Percentiles rank a stretch among this genome's conserved stretches.
Conservation (phyloP, 23 tunicate genomes). For the Styela clava region DNA sequence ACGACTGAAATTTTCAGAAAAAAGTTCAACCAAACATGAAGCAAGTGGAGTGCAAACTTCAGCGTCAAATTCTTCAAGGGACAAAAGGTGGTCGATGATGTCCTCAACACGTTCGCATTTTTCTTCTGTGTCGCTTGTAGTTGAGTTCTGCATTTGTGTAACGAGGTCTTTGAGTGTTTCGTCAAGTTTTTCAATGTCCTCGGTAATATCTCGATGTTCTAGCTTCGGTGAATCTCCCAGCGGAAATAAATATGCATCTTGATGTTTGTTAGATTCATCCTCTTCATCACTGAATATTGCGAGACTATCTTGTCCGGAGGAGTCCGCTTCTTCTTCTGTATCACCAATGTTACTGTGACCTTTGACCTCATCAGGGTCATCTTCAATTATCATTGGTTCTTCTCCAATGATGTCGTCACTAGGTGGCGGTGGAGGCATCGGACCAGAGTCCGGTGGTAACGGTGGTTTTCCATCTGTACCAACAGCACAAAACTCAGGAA, state of each 20-base stretch:
- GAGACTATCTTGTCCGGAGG: slow-evolving; percentile 32
- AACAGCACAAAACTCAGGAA: slow-evolving; percentile 59
- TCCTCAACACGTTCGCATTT: slow-evolving; percentile 87
- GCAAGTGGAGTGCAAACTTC: slow-evolving; percentile 69
- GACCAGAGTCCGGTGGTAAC: slow-evolving; percentile 26
- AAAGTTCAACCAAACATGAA: slow-evolving; percentile 57
- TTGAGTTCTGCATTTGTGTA: slow-evolving; percentile 57
- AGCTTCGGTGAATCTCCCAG: slow-evolving; percentile 40
- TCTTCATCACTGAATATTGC: slow-evolving; percentile 93
- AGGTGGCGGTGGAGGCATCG: slow-evolving; percentile 15
- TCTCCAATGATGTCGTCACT: slow-evolving; percentile 56
- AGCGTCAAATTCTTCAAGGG: slow-evolving; percentile 80
- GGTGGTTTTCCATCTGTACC: slow-evolving; percentile 20
- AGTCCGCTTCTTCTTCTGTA: background rate
- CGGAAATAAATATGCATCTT: slow-evolving; percentile 1
- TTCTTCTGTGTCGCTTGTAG: slow-evolving; percentile 57
- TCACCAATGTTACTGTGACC: background rate
- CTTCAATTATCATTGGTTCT: slow-evolving; percentile 89
- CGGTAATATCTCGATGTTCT: slow-evolving; percentile 61
- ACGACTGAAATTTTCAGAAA: slow-evolving; percentile 54
- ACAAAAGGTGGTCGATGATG: slow-evolving; percentile 64
- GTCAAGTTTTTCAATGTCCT: slow-evolving; percentile 63
- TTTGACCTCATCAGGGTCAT: slow-evolving; percentile 61
- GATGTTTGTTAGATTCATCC: slow-evolving; percentile 30
- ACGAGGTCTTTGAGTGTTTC: slow-evolving; percentile 60